These are phyloP conservation scores for Orbicella faveolata DNA, from an alignment of 64 coral and sea anemone species.

Conservation along the genomic window DNA sequence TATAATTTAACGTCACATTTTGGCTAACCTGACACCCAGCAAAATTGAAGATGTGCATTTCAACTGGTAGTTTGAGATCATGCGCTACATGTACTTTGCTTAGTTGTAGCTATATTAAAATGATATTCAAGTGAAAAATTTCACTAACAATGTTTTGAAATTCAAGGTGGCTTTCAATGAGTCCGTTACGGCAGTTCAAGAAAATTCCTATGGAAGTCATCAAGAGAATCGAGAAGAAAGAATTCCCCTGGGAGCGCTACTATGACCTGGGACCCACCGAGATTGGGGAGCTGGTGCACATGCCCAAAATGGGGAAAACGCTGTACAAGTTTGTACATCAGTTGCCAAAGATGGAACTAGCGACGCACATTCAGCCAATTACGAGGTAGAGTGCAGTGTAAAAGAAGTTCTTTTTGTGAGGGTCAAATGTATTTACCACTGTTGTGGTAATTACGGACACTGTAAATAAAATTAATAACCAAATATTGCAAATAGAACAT, in stretches of 20 bases:
- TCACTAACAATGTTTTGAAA: background rate
- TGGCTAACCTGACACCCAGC: no score
- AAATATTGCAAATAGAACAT: no score
- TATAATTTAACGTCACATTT: no score
- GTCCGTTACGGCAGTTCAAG: constrained; percentile 95
- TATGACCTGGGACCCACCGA: constrained; percentile 96
- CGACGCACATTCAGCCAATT: constrained; percentile 98
- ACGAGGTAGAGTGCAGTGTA: constrained; percentile 60
- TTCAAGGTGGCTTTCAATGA: constrained; percentile 98
- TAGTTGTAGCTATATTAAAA: no score
- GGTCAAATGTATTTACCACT: background rate
- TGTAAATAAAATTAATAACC: background rate
- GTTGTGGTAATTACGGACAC: background rate
- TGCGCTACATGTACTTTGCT: no score
- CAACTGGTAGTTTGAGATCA: no score
- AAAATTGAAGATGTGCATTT: no score
- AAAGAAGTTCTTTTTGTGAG: background rate
- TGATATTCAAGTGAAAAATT: background rate
- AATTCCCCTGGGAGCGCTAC: constrained; percentile 98
- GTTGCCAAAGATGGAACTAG: constrained; percentile 95
- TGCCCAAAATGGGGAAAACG: constrained; percentile 99
- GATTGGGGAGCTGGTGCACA: constrained; percentile 97
- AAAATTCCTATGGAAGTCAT: constrained; percentile 98
- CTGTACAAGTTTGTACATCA: constrained; percentile 99
- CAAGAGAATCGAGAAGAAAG: constrained; percentile 99